These are phyloP conservation scores for Poeciliopsis paucimaculata DNA, from an alignment of 2,797 vertebrate species.

Conservation along the genomic window DNA sequence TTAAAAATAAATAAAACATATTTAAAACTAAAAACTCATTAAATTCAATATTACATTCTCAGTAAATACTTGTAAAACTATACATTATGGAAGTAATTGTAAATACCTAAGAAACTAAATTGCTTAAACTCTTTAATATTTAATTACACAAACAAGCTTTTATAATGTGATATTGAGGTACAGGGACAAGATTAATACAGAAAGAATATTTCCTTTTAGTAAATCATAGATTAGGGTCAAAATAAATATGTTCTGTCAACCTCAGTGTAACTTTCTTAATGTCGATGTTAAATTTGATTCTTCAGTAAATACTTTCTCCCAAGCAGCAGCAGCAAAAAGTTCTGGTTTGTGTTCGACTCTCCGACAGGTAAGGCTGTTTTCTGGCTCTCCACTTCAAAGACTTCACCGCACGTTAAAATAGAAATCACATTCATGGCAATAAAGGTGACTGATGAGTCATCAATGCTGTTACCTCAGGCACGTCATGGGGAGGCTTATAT, in stretches of 20 bases:
- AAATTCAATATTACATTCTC: background rate
- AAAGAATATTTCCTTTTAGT: background rate
- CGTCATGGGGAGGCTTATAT: slow-evolving; percentile 34
- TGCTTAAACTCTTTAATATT: background rate
- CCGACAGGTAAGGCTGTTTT: background rate
- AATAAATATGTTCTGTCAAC: background rate
- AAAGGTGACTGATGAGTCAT: slow-evolving; percentile 66
- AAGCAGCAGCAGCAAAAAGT: background rate
- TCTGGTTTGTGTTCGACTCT: background rate
- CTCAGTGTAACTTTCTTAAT: background rate
- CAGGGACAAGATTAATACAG: background rate
- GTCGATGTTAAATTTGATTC: background rate
- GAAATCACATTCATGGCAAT: slow-evolving; percentile 65
- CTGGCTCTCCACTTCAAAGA: slow-evolving; percentile 49
- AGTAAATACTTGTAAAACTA: background rate
- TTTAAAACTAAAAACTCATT: background rate
- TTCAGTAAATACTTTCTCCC: background rate
- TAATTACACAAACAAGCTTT: background rate
- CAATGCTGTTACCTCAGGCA: slow-evolving; percentile 37
- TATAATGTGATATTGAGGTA: background rate
- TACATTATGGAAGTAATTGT: background rate
- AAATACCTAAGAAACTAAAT: background rate
- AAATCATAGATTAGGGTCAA: background rate
- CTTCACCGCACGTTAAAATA: slow-evolving; percentile 61
- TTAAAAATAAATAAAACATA: background rate